phyloP scores from a whole-genome alignment of 2,888 invertebrate species.

The Heliconius sara region DNA sequence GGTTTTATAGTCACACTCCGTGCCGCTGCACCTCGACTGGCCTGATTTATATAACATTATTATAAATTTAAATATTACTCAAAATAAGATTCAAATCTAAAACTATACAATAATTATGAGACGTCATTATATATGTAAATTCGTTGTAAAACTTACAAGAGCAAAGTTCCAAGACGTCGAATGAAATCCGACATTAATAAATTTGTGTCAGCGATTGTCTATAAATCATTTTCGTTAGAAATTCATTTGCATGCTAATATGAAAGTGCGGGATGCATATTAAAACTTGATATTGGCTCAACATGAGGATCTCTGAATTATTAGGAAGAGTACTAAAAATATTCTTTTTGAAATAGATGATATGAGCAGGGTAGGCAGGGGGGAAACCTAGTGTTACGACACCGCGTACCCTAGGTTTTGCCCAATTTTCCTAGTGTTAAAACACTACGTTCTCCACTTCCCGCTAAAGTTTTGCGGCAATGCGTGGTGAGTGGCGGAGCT shows the following conservation, averaged over 20 bases:
- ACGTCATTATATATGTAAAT: neutral
- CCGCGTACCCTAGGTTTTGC: too few relatives aligned
- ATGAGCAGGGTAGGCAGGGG: too few relatives aligned
- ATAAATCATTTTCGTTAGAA: constrained; percentile 46
- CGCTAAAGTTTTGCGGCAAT: too few relatives aligned
- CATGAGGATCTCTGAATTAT: neutral
- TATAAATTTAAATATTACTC: neutral
- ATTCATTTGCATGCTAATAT: constrained; percentile 54
- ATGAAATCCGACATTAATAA: constrained; percentile 37
- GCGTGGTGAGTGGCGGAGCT: too few relatives aligned
- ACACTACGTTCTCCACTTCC: too few relatives aligned
- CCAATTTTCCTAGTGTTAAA: too few relatives aligned
- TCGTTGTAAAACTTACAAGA: neutral
- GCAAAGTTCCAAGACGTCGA: constrained; percentile 19
- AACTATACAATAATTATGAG: neutral
- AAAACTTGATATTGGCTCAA: constrained; percentile 13
- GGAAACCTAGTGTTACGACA: too few relatives aligned
- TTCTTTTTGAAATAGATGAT: too few relatives aligned
- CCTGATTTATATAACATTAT: too few relatives aligned
- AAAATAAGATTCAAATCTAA: neutral
- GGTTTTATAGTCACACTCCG: too few relatives aligned
- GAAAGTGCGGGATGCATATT: constrained; percentile 49
- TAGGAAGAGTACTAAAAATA: too few relatives aligned
- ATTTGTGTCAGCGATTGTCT: constrained; percentile 38
- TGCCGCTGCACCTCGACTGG: too few relatives aligned